Conservation (phyloP, 2,888 invertebrate species). For the Lucinisca nassula region DNA sequence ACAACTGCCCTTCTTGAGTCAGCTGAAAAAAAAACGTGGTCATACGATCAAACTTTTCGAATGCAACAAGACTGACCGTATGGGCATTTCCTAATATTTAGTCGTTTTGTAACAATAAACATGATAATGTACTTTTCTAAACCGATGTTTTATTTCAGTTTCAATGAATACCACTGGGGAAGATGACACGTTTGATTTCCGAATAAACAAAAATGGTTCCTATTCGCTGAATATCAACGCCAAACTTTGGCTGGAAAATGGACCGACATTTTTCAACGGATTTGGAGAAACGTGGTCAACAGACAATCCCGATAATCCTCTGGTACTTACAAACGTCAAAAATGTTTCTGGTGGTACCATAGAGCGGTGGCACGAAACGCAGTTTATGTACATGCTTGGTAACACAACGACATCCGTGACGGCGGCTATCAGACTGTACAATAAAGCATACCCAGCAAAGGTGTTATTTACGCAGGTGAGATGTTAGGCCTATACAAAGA, state of each 20-base stretch:
- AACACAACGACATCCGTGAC: constrained; percentile 1
- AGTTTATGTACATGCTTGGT: constrained; percentile 34
- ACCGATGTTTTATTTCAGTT: too few relatives aligned
- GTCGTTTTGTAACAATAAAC: too few relatives aligned
- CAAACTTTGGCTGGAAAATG: constrained; percentile 59
- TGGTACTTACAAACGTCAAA: neutral
- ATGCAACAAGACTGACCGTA: too few relatives aligned
- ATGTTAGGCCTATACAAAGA: too few relatives aligned
- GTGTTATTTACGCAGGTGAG: constrained; percentile 51
- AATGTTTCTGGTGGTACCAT: neutral
- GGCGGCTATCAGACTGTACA: constrained; percentile 17
- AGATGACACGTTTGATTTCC: neutral
- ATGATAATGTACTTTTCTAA: too few relatives aligned
- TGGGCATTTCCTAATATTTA: too few relatives aligned
- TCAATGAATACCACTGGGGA: too few relatives aligned
- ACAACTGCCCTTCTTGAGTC: too few relatives aligned
- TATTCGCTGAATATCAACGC: constrained; percentile 47
- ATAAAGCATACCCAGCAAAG: neutral
- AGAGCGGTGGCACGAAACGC: constrained; percentile 28
- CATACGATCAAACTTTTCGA: too few relatives aligned
- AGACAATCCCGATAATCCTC: constrained; percentile 11
- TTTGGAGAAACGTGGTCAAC: constrained; percentile 53
- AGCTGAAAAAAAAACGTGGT: too few relatives aligned
- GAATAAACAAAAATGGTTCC: constrained; percentile 12
- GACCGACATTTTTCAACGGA: constrained; percentile 63